These are phyloP conservation scores for Andrena hattorfiana DNA, from an alignment of 2,888 invertebrate genomes.

Conservation along the genomic window DNA sequence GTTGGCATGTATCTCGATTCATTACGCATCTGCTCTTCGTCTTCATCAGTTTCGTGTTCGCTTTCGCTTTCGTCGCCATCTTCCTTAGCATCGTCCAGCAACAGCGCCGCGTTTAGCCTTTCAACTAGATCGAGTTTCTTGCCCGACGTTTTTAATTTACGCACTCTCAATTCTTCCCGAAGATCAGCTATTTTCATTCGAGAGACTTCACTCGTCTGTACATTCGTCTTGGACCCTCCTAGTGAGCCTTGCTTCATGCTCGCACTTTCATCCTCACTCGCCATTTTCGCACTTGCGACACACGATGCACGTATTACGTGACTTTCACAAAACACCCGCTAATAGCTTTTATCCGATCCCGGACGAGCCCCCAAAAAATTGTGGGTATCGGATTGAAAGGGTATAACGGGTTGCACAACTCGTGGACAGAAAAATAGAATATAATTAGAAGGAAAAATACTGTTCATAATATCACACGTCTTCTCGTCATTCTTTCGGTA, in stretches of 20 bases:
- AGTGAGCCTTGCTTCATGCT: not conserved
- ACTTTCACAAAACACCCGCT: not conserved
- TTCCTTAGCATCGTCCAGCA: not conserved
- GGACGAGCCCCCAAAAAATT: constrained; percentile 25
- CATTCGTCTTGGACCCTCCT: not conserved
- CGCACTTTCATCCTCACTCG: no score
- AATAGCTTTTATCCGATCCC: not conserved
- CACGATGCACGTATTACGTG: not conserved
- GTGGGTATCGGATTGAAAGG: not conserved
- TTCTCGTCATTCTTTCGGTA: no score
- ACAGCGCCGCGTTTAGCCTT: constrained; percentile 14
- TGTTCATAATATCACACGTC: no score
- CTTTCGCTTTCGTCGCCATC: constrained; percentile 6
- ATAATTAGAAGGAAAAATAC: no score
- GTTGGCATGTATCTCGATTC: not conserved
- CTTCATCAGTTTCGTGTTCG: not conserved
- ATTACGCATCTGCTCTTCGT: not conserved
- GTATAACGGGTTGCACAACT: no score
- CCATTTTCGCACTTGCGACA: not conserved
- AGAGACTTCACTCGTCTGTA: not conserved
- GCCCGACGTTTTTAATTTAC: constrained; percentile 12
- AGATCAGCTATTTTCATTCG: not conserved
- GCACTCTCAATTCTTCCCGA: not conserved
- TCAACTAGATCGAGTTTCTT: constrained; percentile 3
- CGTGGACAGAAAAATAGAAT: no score